phyloP scores from a whole-genome alignment of 2,113 vertebrate genomes.

The Anseranas semipalmata region DNA sequence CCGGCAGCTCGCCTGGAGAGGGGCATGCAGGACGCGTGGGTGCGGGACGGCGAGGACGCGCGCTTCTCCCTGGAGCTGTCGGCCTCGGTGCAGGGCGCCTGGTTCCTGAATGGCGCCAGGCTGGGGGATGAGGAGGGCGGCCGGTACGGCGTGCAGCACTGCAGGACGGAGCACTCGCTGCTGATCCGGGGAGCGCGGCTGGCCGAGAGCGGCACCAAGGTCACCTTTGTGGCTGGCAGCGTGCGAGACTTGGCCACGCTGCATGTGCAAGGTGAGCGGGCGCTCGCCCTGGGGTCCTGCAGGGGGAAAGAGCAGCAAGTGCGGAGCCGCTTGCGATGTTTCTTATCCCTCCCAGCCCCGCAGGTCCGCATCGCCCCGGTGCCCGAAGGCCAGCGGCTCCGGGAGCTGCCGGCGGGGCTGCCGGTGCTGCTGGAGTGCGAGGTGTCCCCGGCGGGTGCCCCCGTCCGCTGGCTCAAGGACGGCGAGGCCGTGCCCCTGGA shows the following conservation, averaged over 20 bases:
- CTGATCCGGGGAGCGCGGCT: conserved; percentile 80
- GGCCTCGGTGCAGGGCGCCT: conserved; percentile 83
- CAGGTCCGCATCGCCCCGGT: neutral
- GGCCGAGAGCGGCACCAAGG: conserved; percentile 82
- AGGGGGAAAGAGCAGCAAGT: neutral
- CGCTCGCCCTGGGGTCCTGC: accelerated
- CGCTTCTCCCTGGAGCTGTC: conserved; percentile 90
- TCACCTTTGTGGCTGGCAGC: conserved; percentile 85
- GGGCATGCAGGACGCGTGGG: conserved; percentile 83
- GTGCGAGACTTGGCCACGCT: conserved; percentile 86
- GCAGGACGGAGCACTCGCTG: conserved; percentile 83
- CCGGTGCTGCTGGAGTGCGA: conserved; percentile 91
- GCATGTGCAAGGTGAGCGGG: conserved; percentile 87
- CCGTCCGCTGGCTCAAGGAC: conserved; percentile 87
- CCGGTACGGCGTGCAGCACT: conserved; percentile 73
- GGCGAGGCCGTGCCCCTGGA: conserved; percentile 79
- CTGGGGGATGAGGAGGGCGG: conserved; percentile 78
- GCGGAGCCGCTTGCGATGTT: neutral
- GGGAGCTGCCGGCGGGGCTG: conserved; percentile 25
- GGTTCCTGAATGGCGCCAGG: conserved; percentile 86
- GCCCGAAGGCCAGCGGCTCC: neutral
- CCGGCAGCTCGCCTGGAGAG: conserved; percentile 87
- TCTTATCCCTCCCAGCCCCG: conserved; percentile 17
- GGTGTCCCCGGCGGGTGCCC: conserved; percentile 80
- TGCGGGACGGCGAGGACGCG: conserved; percentile 83